phyloP scores from a whole-genome alignment of 1,140 invertebrate species.

The Ganaspis sp. region DNA sequence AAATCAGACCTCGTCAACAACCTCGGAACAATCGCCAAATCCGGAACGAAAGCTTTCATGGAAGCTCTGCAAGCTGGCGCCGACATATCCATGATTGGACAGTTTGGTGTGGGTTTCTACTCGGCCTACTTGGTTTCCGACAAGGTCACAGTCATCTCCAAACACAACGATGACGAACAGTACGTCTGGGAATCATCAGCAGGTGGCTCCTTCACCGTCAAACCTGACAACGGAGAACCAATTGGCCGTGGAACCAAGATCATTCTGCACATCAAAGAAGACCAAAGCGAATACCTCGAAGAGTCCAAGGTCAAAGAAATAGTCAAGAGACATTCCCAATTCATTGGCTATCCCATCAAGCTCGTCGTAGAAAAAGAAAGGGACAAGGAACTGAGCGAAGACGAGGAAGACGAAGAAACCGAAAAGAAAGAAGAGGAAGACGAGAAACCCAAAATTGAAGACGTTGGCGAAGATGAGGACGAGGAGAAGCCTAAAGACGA shows the following conservation, averaged over 20 bases:
- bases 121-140: constrained; percentile 98
- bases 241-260: constrained; percentile 87
- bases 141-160: constrained; percentile 93
- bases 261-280: constrained; percentile 86
- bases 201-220: constrained; percentile 88
- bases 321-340: constrained; percentile 99
- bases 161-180: constrained; percentile 94
- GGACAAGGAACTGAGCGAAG: constrained; percentile 95
- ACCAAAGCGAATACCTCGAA: constrained; percentile 88
- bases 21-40: constrained; percentile 92
- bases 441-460: constrained; percentile 92
- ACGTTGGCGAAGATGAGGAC: constrained; percentile 95
- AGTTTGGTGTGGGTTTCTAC: constrained; percentile 95
- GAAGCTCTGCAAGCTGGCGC: constrained; percentile 90
- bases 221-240: constrained; percentile 78
- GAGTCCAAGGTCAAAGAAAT: constrained; percentile 97
- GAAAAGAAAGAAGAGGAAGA: constrained; percentile 80
- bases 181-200: constrained; percentile 89
- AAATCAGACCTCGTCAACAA: constrained; percentile 93
- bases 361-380: constrained; percentile 94
- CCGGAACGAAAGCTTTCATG: constrained; percentile 93
- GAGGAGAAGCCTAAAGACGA: constrained; percentile 84
- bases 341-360: constrained; percentile 99
- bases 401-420: constrained; percentile 87
- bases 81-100: constrained; percentile 94